A percentile compares a stretch with the other conserved stretches of the same genome.
These are phyloP conservation scores for Ostrea edulis DNA, from an alignment of 1,140 invertebrate genomes.

Conservation along the genomic window DNA sequence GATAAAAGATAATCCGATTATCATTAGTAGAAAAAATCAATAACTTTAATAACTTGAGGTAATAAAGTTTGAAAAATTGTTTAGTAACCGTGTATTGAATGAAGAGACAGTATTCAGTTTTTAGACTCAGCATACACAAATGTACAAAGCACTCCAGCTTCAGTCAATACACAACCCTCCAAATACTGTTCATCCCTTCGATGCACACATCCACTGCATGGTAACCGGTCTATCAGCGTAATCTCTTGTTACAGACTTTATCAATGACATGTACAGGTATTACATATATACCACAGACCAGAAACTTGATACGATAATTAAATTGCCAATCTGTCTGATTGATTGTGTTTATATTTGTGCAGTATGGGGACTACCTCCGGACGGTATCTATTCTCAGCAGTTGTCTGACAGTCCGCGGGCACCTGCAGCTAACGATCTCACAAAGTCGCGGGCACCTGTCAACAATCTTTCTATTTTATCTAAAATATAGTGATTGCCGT, in stretches of 20 bases:
- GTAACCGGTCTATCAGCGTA: not conserved
- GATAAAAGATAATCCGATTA: too few relatives aligned
- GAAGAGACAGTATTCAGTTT: too few relatives aligned
- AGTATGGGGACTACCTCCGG: not conserved
- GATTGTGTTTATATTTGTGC: not conserved
- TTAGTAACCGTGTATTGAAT: too few relatives aligned
- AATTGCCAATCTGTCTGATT: not conserved
- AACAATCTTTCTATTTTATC: constrained; percentile 12
- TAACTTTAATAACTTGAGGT: not conserved
- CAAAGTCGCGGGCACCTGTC: not conserved
- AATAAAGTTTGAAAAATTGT: too few relatives aligned
- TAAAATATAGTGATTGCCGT: not conserved
- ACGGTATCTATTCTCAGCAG: not conserved
- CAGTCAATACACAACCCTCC: not conserved
- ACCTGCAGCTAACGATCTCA: not conserved
- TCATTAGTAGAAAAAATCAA: not conserved
- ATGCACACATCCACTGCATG: too few relatives aligned
- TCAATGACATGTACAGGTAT: not conserved
- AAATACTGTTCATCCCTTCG: too few relatives aligned
- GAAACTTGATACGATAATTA: not conserved
- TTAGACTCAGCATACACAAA: too few relatives aligned
- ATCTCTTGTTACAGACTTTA: not conserved
- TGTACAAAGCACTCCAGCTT: not conserved
- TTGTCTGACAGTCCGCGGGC: not conserved
- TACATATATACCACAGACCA: not conserved